Conservation (phyloP, 1,140 invertebrate genomes). For the Aphaenogaster rudis region DNA sequence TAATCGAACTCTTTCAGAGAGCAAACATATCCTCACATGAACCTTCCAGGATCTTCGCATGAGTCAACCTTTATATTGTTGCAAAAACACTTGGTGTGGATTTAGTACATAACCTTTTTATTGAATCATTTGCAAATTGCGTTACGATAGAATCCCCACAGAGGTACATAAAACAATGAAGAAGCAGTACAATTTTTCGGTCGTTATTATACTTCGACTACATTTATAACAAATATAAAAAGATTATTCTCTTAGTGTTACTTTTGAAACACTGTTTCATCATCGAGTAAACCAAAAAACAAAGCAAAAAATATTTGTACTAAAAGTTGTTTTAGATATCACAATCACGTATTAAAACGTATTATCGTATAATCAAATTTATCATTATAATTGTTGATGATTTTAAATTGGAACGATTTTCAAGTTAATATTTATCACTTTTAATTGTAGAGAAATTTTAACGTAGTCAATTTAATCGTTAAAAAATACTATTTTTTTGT, state of each 20-base stretch:
- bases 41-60: conserved; percentile 27
- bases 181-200: neutral
- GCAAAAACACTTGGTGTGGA: conserved; percentile 32
- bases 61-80: conserved; percentile 72
- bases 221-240: neutral
- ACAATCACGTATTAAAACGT: neutral
- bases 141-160: conserved; percentile 4
- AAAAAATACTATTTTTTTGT: neutral
- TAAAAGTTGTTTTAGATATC: neutral
- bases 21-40: conserved; percentile 28
- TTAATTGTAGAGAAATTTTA: conserved; percentile 10
- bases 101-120: conserved; percentile 62
- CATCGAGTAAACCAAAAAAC: neutral
- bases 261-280: neutral
- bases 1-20: conserved; percentile 44
- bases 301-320: neutral
- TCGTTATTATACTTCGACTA: neutral
- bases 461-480: neutral
- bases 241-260: neutral
- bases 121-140: conserved; percentile 10
- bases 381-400: neutral
- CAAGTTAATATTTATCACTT: neutral
- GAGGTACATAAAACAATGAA: neutral
- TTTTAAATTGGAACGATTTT: neutral
- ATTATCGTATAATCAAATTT: neutral